A percentile compares a stretch with the other conserved stretches of the same genome.
Evolutionary conservation across 2,797 vertebrate species (phyloP).

Genomic region (Syngnathus rostellatus): DNA sequence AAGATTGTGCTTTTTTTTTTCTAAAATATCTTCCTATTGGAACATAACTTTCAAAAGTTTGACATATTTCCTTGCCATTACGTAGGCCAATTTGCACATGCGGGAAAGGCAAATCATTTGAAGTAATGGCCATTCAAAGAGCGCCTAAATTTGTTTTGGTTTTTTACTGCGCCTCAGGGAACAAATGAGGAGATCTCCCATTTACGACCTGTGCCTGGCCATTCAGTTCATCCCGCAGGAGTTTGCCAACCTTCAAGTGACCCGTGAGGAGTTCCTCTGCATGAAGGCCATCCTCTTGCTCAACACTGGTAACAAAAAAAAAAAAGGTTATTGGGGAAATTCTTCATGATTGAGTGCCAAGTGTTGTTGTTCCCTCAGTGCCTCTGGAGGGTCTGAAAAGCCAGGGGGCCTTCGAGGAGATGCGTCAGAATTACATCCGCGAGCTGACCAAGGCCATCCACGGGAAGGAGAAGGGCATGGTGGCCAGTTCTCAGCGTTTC

Average conservation of each 20-base stretch:
- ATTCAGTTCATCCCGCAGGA: constrained; percentile 96
- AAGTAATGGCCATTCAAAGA: too few relatives aligned
- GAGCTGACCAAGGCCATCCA: constrained; percentile 89
- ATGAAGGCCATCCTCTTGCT: constrained; percentile 96
- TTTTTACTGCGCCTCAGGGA: constrained; percentile 67
- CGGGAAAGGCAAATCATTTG: too few relatives aligned
- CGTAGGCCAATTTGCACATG: too few relatives aligned
- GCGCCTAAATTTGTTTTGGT: too few relatives aligned
- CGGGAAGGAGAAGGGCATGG: constrained; percentile 80
- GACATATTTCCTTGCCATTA: too few relatives aligned
- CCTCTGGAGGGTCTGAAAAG: constrained; percentile 94
- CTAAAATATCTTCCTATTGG: too few relatives aligned
- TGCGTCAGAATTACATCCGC: constrained; percentile 91
- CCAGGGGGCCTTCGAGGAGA: constrained; percentile 90
- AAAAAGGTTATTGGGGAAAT: neutral
- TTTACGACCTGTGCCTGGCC: constrained; percentile 87
- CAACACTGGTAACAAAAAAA: constrained; percentile 77
- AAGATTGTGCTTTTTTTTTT: too few relatives aligned
- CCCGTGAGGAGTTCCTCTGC: constrained; percentile 91
- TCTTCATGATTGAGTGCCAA: neutral
- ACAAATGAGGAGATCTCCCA: constrained; percentile 86
- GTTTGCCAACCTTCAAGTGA: constrained; percentile 89
- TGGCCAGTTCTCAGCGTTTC: constrained; percentile 88
- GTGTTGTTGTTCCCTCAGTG: constrained; percentile 63
- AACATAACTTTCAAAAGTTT: too few relatives aligned